A percentile compares a stretch with the other conserved stretches of the same genome.
Conservation (phyloP, 2,888 invertebrate genomes). For the Imbricaverruca yamaguchii region DNA sequence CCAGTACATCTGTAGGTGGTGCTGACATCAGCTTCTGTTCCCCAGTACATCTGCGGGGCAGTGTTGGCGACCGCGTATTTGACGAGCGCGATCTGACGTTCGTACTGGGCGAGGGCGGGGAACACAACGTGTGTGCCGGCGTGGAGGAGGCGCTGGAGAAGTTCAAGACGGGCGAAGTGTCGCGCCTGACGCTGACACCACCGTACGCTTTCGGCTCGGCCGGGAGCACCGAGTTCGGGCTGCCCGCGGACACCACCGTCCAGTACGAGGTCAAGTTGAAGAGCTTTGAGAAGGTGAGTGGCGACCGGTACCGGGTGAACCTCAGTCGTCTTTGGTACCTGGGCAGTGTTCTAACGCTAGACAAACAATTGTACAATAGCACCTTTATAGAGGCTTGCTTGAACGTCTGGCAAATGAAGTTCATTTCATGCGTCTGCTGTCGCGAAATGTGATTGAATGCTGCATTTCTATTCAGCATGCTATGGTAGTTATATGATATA, state of each 20-base stretch:
- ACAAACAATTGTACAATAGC: too few relatives aligned
- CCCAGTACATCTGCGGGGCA: slow-evolving; percentile 65
- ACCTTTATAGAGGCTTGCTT: too few relatives aligned
- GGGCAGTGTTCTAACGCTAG: too few relatives aligned
- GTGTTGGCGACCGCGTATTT: slow-evolving; percentile 57
- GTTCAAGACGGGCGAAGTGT: slow-evolving; percentile 72
- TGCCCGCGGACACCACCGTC: slow-evolving; percentile 70
- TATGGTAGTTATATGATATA: too few relatives aligned
- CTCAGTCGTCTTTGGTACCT: too few relatives aligned
- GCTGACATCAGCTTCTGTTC: too few relatives aligned
- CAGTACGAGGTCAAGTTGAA: slow-evolving; percentile 74
- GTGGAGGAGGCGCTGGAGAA: slow-evolving; percentile 71
- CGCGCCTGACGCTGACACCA: slow-evolving; percentile 61
- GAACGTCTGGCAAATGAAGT: too few relatives aligned
- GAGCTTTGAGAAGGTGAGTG: slow-evolving; percentile 63
- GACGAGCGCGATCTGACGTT: slow-evolving; percentile 78
- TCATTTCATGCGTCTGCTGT: too few relatives aligned
- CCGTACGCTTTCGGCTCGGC: slow-evolving; percentile 68
- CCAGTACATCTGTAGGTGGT: too few relatives aligned
- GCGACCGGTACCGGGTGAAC: not conserved
- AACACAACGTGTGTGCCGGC: slow-evolving; percentile 66
- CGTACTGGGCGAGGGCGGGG: slow-evolving; percentile 74
- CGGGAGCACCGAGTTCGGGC: slow-evolving; percentile 60
- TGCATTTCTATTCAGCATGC: too few relatives aligned
- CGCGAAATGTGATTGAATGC: too few relatives aligned